A percentile compares a stretch with the other conserved stretches of the same genome.
Conservation (phyloP, 2,113 vertebrate species). For the Burhinus oedicnemus region DNA sequence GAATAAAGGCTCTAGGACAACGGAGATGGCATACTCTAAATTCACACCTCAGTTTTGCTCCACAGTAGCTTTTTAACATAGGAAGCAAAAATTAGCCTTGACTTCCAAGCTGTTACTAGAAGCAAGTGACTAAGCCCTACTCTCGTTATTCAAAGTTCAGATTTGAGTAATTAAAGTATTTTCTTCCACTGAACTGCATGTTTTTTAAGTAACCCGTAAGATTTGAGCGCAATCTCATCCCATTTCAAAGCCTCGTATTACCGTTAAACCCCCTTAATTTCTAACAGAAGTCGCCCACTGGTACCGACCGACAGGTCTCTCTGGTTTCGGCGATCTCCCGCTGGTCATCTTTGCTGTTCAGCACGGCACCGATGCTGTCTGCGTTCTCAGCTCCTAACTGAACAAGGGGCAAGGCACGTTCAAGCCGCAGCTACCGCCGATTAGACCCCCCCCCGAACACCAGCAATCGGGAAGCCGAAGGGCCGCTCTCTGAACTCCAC, state of each 20-base stretch:
- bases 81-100: not conserved
- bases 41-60: not conserved
- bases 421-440: accelerated
- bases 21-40: accelerated
- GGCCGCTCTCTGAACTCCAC: accelerated
- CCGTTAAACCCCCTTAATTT: accelerated
- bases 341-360: constrained; percentile 95
- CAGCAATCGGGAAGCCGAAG: accelerated
- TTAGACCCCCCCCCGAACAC: accelerated
- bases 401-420: not conserved
- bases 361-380: constrained; percentile 92
- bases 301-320: constrained; percentile 87
- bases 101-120: not conserved
- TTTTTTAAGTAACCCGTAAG: accelerated
- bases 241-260: accelerated
- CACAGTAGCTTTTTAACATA: not conserved
- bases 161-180: accelerated
- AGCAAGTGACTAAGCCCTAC: not conserved
- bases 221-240: accelerated
- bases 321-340: constrained; percentile 94
- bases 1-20: not conserved
- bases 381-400: constrained; percentile 96
- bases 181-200: accelerated
- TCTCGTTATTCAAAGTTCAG: not conserved
- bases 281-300: accelerated